Percentiles rank a stretch among this genome's conserved stretches.
These are phyloP conservation scores for Autographa gamma DNA, from an alignment of 2,888 invertebrate genomes.

Conservation along the genomic window DNA sequence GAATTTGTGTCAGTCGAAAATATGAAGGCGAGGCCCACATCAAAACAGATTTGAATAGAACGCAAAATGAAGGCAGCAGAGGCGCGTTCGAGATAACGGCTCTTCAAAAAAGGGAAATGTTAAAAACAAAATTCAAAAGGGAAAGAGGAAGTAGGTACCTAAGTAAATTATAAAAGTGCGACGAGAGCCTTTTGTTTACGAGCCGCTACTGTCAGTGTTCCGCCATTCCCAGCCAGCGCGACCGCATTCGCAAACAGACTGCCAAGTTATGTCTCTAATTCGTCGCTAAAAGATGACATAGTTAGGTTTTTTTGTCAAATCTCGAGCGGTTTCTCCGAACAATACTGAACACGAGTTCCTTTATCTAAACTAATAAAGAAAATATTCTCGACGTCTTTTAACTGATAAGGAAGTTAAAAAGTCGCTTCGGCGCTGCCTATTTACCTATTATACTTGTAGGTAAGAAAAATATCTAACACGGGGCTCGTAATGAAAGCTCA, in stretches of 20 bases:
- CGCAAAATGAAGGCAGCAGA: constrained; percentile 75
- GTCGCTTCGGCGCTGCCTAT: constrained; percentile 49
- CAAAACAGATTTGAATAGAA: constrained; percentile 78
- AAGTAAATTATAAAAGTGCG: constrained; percentile 84
- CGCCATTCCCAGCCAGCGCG: constrained; percentile 64
- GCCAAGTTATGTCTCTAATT: constrained; percentile 66
- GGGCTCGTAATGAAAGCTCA: constrained; percentile 53
- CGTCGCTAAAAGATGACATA: constrained; percentile 57
- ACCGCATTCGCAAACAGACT: constrained; percentile 70
- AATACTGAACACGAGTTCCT: constrained; percentile 55
- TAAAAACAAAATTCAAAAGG: constrained; percentile 83
- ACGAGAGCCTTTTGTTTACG: constrained; percentile 79
- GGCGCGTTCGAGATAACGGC: constrained; percentile 78
- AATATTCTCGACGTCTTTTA: constrained; percentile 43
- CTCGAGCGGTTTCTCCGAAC: constrained; percentile 57
- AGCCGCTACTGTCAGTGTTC: constrained; percentile 71
- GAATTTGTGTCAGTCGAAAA: constrained; percentile 68
- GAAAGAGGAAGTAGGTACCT: constrained; percentile 75
- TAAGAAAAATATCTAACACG: constrained; percentile 46
- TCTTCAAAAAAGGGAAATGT: constrained; percentile 79
- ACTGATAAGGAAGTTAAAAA: constrained; percentile 50
- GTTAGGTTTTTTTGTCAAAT: constrained; percentile 60
- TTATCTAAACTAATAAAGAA: constrained; percentile 56
- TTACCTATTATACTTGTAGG: constrained; percentile 39
- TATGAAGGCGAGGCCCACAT: constrained; percentile 68